Base-by-base conservation (phyloP, 2,797 vertebrate genomes). In the Myotis pilosus region DNA sequence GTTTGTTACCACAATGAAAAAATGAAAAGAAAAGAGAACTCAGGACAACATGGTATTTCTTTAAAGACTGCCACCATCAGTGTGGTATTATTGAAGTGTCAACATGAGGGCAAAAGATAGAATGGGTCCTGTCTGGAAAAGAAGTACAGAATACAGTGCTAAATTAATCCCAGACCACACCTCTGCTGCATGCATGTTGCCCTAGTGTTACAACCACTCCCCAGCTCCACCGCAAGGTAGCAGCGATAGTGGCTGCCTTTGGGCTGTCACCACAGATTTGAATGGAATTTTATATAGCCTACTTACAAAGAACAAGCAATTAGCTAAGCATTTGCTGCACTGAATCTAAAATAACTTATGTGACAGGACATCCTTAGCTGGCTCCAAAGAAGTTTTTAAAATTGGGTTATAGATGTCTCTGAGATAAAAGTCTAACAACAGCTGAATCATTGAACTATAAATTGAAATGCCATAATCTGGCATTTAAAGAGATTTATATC, bases 361-460 rank as follows among this genome's bases (percentile, higher is more conserved):
- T 85, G 13, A 49, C 66, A 53, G 44, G 72, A 38, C 12, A 93
- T 41, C 49, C 79, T 38, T 87, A 93, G 89, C 69, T 95, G 69
- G 94, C 36, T 87, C 91, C 64, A 75, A 93, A 95, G 68, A 96
- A 93, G 16, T 57, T 95, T 95, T 97, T 51, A 38, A 68, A 81
- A 94, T 96, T 89, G 62, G 68, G 22, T 66, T 84, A 57, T 28
- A 93, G 72, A 89, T 64, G 81, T 96, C 33, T 93, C 68, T 41
- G 76, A 75, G 57, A 96, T 22, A 89, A 96, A 94, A 68, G 78
- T 12, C 16, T 0, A 10, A 75, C 47, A 89, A 82, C 6, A 92
- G 81, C 83, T 95, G 69, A 72, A 93, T 36, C 72, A 75, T 0
- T 95, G 72, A 94, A 90, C 90, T 84, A 87, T 74, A 87, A 87